A percentile compares a stretch with the other conserved stretches of the same genome.
These are phyloP conservation scores for Potamarius usumacintae DNA, from an alignment of 2,113 vertebrate species.

Conservation along the genomic window DNA sequence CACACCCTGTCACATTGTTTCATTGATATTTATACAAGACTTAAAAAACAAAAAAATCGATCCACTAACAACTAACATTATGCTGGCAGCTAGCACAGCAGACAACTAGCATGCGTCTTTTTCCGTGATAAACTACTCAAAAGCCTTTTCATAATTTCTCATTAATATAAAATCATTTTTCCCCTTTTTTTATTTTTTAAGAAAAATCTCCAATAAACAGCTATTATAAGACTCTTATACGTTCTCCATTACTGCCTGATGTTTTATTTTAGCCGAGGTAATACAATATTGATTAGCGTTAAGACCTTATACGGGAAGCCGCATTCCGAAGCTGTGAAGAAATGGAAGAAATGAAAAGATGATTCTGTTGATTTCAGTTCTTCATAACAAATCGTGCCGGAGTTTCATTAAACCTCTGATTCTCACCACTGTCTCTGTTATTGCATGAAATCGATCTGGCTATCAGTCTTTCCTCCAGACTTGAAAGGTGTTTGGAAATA, in stretches of 20 bases:
- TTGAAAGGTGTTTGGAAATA: conserved; percentile 12
- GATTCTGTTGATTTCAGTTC: conserved; percentile 17
- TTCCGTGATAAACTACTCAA: no score
- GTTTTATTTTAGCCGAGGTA: conserved; percentile 27
- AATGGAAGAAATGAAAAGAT: conserved; percentile 25
- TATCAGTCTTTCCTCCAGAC: neutral
- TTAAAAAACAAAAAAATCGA: neutral
- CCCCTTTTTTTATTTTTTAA: neutral
- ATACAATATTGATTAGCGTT: conserved; percentile 64
- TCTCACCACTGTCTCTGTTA: conserved; percentile 4
- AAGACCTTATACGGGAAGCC: neutral
- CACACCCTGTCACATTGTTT: neutral
- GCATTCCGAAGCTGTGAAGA: conserved; percentile 3
- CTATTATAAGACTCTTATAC: neutral
- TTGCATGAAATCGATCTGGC: conserved; percentile 15
- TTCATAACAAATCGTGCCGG: conserved; percentile 21
- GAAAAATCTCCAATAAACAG: neutral
- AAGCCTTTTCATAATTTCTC: neutral
- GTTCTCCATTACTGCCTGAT: conserved; percentile 26
- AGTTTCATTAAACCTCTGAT: conserved; percentile 16
- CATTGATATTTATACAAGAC: neutral
- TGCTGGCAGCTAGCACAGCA: neutral
- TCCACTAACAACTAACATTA: neutral
- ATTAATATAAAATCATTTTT: neutral
- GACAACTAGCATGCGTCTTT: neutral